Evolutionary conservation across 2,113 vertebrate species (phyloP), one percentile per base, ranked within the genome.

Genomic region (Galemys pyrenaicus): DNA sequence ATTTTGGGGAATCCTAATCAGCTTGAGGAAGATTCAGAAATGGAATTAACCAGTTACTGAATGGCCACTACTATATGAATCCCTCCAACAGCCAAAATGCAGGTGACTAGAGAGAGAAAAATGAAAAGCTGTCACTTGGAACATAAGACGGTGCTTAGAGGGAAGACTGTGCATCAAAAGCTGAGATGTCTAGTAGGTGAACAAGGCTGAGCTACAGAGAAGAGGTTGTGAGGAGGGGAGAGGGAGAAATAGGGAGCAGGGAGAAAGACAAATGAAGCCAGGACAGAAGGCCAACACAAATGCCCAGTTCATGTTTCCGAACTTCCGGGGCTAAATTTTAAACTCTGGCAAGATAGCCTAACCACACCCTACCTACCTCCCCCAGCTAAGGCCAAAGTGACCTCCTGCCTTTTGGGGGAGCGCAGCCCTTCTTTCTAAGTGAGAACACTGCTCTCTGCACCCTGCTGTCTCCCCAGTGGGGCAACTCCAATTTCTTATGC

Each of bases 401-500:
- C 17, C 9, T 26, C 37, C 26, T 44, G 49, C 49, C 32, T 11
- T 41, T 13, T 3, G 26, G 9, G 67, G 46, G 39, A 37, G 5
- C 41, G 78, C 22, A 49, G 58, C 9, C 20, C 35, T 49, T 39
- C 89, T 37, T 37, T 19, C 32, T 22, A 13, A n/a, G 51, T 1
- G 71, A 73, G 28, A n/a, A 44, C 0, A 8, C 28, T 10, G 8
- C 26, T 6, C 56, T 39, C 37, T 9, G 62, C 39, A 17, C 22
- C 37, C 3, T 9, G 60, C 30, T 11, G 0, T 17, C 32, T 11
- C 41, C 89, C 65, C 5, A 3, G 6, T 0, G 28, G 0, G 22
- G 44, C 37, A 20, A 35, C 56, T n/a, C 0, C 0, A 0, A 19
- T 12, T 13, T 58, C 62, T 71, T n/a, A 30, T 0, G 16, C 60